Evolutionary conservation across 2,113 vertebrate species (phyloP), one percentile per base, ranked within the genome.

Genomic region (Sander vitreus): DNA sequence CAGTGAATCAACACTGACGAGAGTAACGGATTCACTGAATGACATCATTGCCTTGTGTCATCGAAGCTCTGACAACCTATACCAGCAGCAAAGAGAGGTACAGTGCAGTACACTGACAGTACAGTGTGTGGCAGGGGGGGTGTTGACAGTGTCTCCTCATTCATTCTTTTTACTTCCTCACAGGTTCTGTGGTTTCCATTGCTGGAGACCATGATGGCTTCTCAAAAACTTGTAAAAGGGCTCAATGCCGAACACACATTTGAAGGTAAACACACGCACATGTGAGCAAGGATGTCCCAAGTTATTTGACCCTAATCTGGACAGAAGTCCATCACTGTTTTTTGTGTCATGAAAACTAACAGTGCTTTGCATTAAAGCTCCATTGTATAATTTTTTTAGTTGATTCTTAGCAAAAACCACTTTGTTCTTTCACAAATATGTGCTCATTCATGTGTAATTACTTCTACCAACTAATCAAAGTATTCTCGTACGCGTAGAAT

Each of bases 171-270:
- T 19, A 43, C 12, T 15, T 5, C 60, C 12, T 76, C n/a, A 21
- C 51, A 99, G 98, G 95, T 93, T 1, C 94, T 99, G 5, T 99
- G 98, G 98, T 99, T 99, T 94, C 97, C 97, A 0, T 92, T 99
- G 15, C 85, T 99, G 77, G 97, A 99, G 86, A 95, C 97, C 7
- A 97, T 99, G 97, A 99, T 99, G 97, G 96, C 96, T 14, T 97
- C 97, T 36, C 97, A 99, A 94, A 99, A 97, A 88, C 93, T 95
- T 23, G 94, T 96, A 21, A 93, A 94, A 76, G 95, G 94, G 0
- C 89, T 92, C 0, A 73, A 76, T 5, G 85, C 94, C 53, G 93
- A 86, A 78, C 92, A 74, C 13, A 93, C 94, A 16, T 96, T 96
- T 1, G 96, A 97, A 33, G 93, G 98, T 99, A 93, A 95, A 90